These are phyloP conservation scores for Plemyria rubiginata DNA, from an alignment of 2,888 invertebrate species.

Conservation along the genomic window DNA sequence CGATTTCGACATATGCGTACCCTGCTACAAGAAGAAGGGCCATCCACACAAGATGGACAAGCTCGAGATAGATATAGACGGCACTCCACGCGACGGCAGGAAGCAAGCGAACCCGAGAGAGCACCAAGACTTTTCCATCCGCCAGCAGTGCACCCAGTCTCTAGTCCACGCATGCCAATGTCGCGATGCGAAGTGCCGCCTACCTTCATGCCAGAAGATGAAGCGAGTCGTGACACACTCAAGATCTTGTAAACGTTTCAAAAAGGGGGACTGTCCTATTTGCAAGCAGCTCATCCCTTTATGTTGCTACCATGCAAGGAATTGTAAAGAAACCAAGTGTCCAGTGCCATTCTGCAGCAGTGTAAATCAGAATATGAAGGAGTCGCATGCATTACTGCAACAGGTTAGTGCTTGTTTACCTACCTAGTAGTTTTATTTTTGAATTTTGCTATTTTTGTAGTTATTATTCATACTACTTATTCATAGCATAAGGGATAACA, in stretches of 20 bases:
- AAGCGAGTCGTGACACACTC: constrained; percentile 99
- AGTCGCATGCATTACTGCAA: constrained; percentile 82
- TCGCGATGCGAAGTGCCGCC: constrained; percentile 98
- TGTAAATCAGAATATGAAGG: constrained; percentile 97
- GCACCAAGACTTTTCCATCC: constrained; percentile 94
- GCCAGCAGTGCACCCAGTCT: constrained; percentile 96
- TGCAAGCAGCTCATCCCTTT: constrained; percentile 99
- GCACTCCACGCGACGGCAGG: constrained; percentile 94
- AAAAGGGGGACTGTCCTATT: constrained; percentile 99
- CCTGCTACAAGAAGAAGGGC: constrained; percentile 96
- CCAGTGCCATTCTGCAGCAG: constrained; percentile 99
- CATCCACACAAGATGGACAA: constrained; percentile 99
- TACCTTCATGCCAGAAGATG: constrained; percentile 99
- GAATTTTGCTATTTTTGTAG: not conserved
- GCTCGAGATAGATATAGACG: constrained; percentile 97
- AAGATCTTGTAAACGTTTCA: constrained; percentile 97
- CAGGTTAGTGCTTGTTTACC: constrained; percentile 87
- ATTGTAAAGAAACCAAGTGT: constrained; percentile 98
- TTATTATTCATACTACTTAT: no score
- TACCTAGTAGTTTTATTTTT: no score
- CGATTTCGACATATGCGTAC: constrained; percentile 98
- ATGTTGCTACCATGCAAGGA: constrained; percentile 99
- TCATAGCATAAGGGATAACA: no score
- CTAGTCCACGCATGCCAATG: constrained; percentile 99
- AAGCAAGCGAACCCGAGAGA: constrained; percentile 96